phyloP scores from a whole-genome alignment of 1,140 invertebrate species.

The Diploscapter pachys region DNA sequence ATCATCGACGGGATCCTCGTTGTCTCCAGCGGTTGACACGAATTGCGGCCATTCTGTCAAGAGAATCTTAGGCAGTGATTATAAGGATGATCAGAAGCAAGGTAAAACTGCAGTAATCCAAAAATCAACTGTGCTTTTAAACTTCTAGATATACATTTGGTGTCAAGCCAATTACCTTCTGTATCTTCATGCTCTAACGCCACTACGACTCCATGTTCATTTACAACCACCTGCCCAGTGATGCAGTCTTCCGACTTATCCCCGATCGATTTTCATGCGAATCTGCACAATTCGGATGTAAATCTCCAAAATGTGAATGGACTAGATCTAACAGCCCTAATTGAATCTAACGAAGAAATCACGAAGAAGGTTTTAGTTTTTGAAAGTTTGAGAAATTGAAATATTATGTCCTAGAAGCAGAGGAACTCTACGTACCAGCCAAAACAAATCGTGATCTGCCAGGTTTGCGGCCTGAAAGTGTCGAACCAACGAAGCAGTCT shows the following conservation, averaged over 20 bases:
- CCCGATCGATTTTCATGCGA: conserved; percentile 1
- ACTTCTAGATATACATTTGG: too few species aligned
- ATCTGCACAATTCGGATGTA: background rate
- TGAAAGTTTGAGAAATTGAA: conserved; percentile 6
- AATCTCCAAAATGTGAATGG: background rate
- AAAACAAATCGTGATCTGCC: conserved; percentile 26
- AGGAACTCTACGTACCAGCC: background rate
- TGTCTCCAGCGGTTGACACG: conserved; percentile 2
- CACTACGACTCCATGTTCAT: too few species aligned
- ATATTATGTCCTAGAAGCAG: background rate
- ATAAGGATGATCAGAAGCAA: too few species aligned
- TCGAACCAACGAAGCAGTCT: conserved; percentile 36
- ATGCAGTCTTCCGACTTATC: background rate
- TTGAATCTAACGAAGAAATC: background rate
- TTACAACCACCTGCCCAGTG: too few species aligned
- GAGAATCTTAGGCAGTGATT: too few species aligned
- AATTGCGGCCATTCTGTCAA: background rate
- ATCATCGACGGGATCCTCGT: background rate
- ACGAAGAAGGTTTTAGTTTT: conserved; percentile 3
- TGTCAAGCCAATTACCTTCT: too few species aligned
- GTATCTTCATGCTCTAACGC: too few species aligned
- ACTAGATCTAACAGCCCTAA: background rate
- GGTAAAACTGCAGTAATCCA: too few species aligned
- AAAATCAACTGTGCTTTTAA: too few species aligned
- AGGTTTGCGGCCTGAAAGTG: conserved; percentile 25